Base-by-base conservation (phyloP, 2,113 vertebrate genomes). In the Caranx ignobilis region DNA sequence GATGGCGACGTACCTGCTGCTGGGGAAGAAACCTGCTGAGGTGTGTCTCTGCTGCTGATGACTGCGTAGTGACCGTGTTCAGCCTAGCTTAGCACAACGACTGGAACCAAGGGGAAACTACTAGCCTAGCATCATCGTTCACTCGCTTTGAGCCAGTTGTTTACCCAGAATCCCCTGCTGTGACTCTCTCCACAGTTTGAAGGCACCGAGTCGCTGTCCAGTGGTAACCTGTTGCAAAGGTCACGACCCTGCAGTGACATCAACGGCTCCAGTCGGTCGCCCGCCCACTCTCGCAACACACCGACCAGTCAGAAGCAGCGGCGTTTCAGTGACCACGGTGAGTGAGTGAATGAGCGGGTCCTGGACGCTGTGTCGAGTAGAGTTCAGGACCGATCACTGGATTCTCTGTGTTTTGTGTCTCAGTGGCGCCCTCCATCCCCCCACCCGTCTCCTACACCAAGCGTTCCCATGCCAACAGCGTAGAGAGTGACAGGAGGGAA, bases 301-400 rank as follows among this genome's bases (percentile, higher is more conserved):
- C 95, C 97, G 0, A 93, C 96, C 43, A 97, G 95, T 63, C 97
- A 99, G 96, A 99, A 98, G 50, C 97, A 98, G 64, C 95, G 97
- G 10, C 95, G 97, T 1, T 99, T 97, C 92, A 99, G 97, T 8
- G 97, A 99, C 87, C 97, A 99, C 12, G 97, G 97, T 99, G 90
- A 84, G 96, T 80, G 21, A 6, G 13, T 39, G 9, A 11, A 11
- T 4, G 13, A 1, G 15, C 11, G 0, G 65, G 21, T 26, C 15
- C 31, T 13, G 34, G 39, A 1, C 26, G 71, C 39, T 59, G 4
- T 15, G 45, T 26, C 26, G 26, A 26, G 26, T 26, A 26, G 1
- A 26, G 10, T 7, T 62, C 5, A n/a, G 52, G n/a, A 34, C 31
- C n/a, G 16, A 21, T n/a, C 62, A 34, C 12, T 47, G 19, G 6